Evolutionary conservation across 2,888 invertebrate genomes (phyloP).

Genomic region (Strigamia maritima): DNA sequence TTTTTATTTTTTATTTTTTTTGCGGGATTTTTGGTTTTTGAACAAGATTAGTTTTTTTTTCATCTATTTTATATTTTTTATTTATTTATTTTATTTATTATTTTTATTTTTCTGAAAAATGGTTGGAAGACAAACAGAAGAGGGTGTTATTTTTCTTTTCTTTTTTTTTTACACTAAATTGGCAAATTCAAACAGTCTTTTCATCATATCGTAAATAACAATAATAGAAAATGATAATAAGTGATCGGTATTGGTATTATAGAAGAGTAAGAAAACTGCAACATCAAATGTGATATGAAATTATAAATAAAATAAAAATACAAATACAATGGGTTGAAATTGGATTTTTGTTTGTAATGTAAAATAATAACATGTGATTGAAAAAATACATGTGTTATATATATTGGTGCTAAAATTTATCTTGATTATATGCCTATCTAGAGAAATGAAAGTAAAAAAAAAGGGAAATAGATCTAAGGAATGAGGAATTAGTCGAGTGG

Average conservation of each 20-base stretch:
- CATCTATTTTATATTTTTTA: not conserved
- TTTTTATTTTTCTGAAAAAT: conserved; percentile 6
- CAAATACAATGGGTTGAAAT: not conserved
- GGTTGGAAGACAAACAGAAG: conserved; percentile 34
- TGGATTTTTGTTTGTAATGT: not conserved
- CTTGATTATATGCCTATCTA: not conserved
- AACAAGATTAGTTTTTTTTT: not conserved
- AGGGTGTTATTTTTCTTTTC: not conserved
- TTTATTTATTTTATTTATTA: not conserved
- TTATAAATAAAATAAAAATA: not conserved
- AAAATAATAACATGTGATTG: not conserved
- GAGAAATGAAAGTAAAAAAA: conserved; percentile 15
- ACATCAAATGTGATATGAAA: not conserved
- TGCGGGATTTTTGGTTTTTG: not conserved
- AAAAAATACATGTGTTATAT: not conserved
- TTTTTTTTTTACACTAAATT: conserved; percentile 24
- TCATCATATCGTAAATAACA: not conserved
- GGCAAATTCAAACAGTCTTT: conserved; percentile 1
- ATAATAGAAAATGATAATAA: conserved; percentile 3
- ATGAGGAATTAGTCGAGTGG: not conserved
- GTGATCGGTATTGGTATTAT: too few species aligned
- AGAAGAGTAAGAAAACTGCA: too few species aligned
- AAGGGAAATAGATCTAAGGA: not conserved
- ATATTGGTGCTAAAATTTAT: not conserved
- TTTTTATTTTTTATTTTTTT: not conserved